Conservation (phyloP, 2,888 invertebrate genomes). For the Microplitis deprimator region DNA sequence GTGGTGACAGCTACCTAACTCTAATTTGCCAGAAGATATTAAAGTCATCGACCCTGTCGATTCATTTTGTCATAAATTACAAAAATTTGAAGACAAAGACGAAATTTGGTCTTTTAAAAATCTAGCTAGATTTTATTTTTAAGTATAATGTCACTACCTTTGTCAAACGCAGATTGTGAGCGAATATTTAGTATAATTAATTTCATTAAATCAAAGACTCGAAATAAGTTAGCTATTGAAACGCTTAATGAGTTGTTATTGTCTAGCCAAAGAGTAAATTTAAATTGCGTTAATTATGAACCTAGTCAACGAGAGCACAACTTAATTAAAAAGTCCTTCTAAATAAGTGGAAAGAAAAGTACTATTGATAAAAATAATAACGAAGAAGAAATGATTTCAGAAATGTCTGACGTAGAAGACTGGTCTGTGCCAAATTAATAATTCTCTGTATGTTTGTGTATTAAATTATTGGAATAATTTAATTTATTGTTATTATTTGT, state of each 20-base stretch:
- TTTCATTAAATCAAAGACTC: slow-evolving; percentile 34
- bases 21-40: slow-evolving; percentile 30
- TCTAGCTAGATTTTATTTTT: slow-evolving; percentile 34
- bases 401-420: no score
- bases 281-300: slow-evolving; percentile 29
- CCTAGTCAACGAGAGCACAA: neutral
- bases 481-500: no score
- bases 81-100: slow-evolving; percentile 13
- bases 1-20: slow-evolving; percentile 33
- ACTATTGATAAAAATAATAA: no score
- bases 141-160: slow-evolving; percentile 38
- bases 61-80: slow-evolving; percentile 36
- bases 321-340: no score
- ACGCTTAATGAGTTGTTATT: slow-evolving; percentile 37
- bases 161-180: slow-evolving; percentile 45
- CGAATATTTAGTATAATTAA: slow-evolving; percentile 39
- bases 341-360: no score
- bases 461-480: no score
- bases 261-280: slow-evolving; percentile 27
- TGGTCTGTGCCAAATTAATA: no score
- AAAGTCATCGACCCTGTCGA: slow-evolving; percentile 12
- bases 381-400: no score
- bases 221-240: slow-evolving; percentile 36
- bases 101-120: slow-evolving; percentile 30
- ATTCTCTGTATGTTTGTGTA: no score